phyloP scores from a whole-genome alignment of 2,888 invertebrate genomes.

The Mesorhabditis sp. region DNA sequence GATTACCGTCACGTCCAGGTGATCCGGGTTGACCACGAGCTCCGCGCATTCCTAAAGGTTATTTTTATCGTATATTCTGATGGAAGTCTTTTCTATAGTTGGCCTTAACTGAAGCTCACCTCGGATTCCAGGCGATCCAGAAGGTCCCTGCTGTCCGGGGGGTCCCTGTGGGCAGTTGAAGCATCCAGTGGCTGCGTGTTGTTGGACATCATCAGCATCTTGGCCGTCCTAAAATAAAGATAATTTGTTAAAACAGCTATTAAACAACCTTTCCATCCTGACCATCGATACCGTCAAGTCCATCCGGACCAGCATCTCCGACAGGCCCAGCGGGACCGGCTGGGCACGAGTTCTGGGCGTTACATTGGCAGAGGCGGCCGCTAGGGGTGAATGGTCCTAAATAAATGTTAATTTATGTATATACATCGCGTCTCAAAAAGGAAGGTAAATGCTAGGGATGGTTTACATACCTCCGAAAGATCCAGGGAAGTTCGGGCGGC shows the following conservation, averaged over 20 bases:
- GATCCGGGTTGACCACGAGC: slow-evolving; percentile 40
- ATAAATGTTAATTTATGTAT: not conserved
- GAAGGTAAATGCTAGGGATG: no score
- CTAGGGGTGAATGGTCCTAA: not conserved
- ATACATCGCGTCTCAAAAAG: not conserved
- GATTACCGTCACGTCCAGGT: slow-evolving; percentile 41
- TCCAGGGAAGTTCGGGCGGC: slow-evolving; percentile 1
- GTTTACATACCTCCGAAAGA: not conserved
- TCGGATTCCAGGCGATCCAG: slow-evolving; percentile 43
- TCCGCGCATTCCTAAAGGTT: slow-evolving; percentile 41
- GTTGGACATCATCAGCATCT: slow-evolving; percentile 46
- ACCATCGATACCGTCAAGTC: slow-evolving; percentile 38
- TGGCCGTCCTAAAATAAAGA: slow-evolving; percentile 21
- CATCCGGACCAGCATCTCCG: slow-evolving; percentile 32
- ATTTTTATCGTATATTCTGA: not conserved
- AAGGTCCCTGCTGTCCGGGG: slow-evolving; percentile 40
- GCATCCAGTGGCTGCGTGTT: slow-evolving; percentile 45
- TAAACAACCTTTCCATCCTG: slow-evolving; percentile 13
- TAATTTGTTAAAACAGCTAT: not conserved
- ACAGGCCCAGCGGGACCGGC: slow-evolving; percentile 42
- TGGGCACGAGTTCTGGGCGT: slow-evolving; percentile 45
- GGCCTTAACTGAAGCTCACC: slow-evolving; percentile 9
- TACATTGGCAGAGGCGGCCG: slow-evolving; percentile 24
- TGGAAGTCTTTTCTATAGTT: not conserved
- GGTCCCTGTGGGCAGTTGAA: slow-evolving; percentile 46